A percentile compares a stretch with the other conserved stretches of the same genome.
These are phyloP conservation scores for Calypte anna DNA, from an alignment of 2,113 vertebrate species.

Conservation along the genomic window DNA sequence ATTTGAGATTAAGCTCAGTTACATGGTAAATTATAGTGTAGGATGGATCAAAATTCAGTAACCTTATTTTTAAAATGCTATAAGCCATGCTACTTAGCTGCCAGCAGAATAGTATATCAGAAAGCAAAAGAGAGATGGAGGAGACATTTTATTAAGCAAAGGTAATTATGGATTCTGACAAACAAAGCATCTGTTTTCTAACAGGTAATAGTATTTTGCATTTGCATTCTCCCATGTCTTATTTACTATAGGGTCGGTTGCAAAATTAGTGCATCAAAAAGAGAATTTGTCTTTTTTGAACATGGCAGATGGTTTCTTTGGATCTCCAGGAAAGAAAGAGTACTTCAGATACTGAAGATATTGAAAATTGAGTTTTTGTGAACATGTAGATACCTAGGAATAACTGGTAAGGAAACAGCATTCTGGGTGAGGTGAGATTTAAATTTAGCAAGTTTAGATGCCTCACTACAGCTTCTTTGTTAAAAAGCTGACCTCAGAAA, in stretches of 20 bases:
- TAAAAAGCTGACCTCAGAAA: neutral
- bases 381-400: neutral
- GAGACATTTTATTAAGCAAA: neutral
- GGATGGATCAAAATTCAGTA: neutral
- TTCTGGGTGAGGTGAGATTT: neutral
- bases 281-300: neutral
- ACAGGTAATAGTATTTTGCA: neutral
- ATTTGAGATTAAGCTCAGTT: constrained; percentile 39
- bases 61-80: neutral
- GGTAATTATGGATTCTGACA: constrained; percentile 3
- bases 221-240: neutral
- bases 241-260: neutral
- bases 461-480: neutral
- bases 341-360: neutral
- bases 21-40: neutral
- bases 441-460: neutral
- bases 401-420: neutral
- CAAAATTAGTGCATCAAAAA: neutral
- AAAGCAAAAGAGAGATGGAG: neutral
- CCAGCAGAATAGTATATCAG: neutral
- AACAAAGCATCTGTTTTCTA: neutral
- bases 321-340: neutral
- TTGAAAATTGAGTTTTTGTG: neutral
- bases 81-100: neutral
- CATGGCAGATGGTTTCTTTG: neutral